These are phyloP conservation scores for Ia io DNA, from an alignment of 2,113 vertebrate species.

Conservation along the genomic window DNA sequence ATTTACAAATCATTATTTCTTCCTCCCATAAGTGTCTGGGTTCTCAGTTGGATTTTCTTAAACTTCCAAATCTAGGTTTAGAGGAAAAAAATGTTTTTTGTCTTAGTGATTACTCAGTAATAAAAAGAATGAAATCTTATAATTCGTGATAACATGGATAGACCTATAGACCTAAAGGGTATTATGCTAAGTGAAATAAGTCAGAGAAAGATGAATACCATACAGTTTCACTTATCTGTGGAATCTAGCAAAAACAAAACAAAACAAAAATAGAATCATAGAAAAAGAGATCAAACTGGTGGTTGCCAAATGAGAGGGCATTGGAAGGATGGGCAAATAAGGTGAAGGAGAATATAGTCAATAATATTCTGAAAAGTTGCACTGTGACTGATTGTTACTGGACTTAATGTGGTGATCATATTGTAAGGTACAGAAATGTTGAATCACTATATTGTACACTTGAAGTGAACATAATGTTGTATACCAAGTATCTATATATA, in stretches of 20 bases:
- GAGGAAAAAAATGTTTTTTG: background rate
- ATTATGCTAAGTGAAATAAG: background rate
- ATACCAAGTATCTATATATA: background rate
- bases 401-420: background rate
- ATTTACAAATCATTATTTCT: background rate
- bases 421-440: background rate
- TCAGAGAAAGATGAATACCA: background rate
- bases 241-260: background rate
- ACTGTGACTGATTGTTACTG: background rate
- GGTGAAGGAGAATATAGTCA: background rate
- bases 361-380: background rate
- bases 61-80: background rate
- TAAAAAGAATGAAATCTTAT: background rate
- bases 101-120: background rate
- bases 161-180: background rate
- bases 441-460: background rate
- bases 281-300: background rate
- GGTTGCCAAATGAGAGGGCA: background rate
- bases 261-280: background rate
- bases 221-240: background rate
- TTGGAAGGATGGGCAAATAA: background rate
- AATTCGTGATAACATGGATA: background rate
- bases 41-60: slow-evolving; percentile 7
- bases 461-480: background rate
- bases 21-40: background rate